Evolutionary conservation across 92 coral and sea anemone genomes (phyloP).

Genomic region (Zoanthus solanderi): DNA sequence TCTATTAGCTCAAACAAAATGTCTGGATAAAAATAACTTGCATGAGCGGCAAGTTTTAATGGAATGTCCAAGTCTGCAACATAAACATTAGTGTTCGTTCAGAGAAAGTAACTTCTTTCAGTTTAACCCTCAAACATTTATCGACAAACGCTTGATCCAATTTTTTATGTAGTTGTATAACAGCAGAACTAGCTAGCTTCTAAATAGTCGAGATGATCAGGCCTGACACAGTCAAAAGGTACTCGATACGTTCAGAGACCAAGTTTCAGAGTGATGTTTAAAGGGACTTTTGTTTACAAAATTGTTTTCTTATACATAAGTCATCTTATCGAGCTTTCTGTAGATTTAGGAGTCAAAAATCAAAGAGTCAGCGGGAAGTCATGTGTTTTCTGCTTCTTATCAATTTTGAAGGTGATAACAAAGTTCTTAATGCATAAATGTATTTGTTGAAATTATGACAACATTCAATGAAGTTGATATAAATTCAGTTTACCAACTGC

Average conservation of each 20-base stretch:
- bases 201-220: background rate
- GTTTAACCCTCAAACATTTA: background rate
- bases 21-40: background rate
- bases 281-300: too few relatives aligned
- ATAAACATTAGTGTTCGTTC: background rate
- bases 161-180: background rate
- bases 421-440: slow-evolving; percentile 12
- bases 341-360: too few relatives aligned
- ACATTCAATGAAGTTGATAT: background rate
- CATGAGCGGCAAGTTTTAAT: background rate
- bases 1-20: too few relatives aligned
- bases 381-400: slow-evolving; percentile 16
- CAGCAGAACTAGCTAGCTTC: background rate
- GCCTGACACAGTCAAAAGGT: background rate
- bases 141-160: background rate
- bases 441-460: slow-evolving; percentile 15
- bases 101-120: background rate
- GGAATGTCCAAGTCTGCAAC: background rate
- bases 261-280: too few relatives aligned
- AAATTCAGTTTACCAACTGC: slow-evolving; percentile 4
- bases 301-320: background rate
- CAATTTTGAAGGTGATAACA: slow-evolving; percentile 28
- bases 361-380: background rate
- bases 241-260: too few relatives aligned
- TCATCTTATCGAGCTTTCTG: background rate